Evolutionary conservation across 92 coral and sea anemone genomes (phyloP).

Genomic region (Montipora capitata): DNA sequence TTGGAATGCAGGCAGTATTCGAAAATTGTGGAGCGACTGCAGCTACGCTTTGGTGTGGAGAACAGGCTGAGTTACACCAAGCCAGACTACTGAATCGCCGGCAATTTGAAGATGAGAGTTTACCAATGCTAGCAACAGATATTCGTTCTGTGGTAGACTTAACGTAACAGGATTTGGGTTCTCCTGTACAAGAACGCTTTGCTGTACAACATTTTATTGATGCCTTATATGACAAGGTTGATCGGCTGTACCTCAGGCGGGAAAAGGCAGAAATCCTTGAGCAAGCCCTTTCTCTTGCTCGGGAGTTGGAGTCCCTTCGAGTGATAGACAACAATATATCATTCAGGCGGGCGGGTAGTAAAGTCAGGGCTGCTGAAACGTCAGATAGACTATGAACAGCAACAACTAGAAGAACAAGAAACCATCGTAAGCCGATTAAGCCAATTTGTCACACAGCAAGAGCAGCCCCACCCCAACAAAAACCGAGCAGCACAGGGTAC

Average conservation of each 20-base stretch:
- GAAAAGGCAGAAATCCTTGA: constrained; percentile 11
- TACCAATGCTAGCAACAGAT: constrained; percentile 50
- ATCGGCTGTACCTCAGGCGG: neutral
- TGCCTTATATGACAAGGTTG: constrained; percentile 3
- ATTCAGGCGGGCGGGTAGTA: constrained; percentile 8
- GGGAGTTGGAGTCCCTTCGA: constrained; percentile 43
- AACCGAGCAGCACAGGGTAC: too few relatives aligned
- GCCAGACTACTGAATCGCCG: constrained; percentile 59
- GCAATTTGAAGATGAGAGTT: constrained; percentile 68
- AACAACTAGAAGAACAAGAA: neutral
- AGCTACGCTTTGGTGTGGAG: constrained; percentile 56
- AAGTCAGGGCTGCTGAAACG: constrained; percentile 16
- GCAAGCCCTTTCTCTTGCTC: constrained; percentile 35
- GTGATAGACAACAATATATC: constrained; percentile 42
- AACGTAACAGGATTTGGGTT: constrained; percentile 59
- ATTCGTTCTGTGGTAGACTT: constrained; percentile 41
- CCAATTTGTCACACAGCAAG: neutral
- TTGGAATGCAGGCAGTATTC: constrained; percentile 31
- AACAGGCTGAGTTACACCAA: constrained; percentile 67
- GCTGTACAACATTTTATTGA: constrained; percentile 67
- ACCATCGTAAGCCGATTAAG: constrained; percentile 18
- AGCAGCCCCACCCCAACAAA: neutral
- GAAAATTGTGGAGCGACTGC: constrained; percentile 39
- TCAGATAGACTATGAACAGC: neutral
- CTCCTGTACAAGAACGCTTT: constrained; percentile 35